Base-by-base conservation (phyloP, 1,140 invertebrate species). In the Chymomyza costata region DNA sequence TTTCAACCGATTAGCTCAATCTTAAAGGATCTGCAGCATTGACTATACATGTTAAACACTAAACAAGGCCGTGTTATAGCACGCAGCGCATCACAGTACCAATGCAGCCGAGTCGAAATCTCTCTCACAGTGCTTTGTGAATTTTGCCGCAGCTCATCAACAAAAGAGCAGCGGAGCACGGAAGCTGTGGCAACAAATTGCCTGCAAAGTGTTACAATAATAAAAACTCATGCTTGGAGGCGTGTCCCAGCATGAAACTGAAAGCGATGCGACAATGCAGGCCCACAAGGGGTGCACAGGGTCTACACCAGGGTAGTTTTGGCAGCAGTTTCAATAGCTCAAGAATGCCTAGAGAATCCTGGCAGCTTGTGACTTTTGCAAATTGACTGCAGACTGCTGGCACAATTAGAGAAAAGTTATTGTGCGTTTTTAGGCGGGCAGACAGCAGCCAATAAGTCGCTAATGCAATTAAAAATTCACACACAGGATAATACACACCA, bases 391-490 rank as follows among this genome's bases (percentile, higher is more conserved):
- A 25, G 21, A 3, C 21, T 5, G 21, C 21, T 5, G 21, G 21
- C 21, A n/a, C n/a, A n/a, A n/a, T n/a, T n/a, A n/a, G n/a, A n/a
- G n/a, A n/a, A n/a, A n/a, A n/a, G n/a, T n/a, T n/a, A n/a, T n/a
- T n/a, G n/a, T n/a, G n/a, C n/a, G n/a, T n/a, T n/a, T n/a, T n/a
- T n/a, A 25, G 21, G 21, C 21, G 8, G 21, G 21, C 21, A 25
- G 21, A 8, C 21, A 25, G 16, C 10, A 28, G 73, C 71, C 71
- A 80, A 78, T 80, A 78, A 80, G 73, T 80, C 62, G 68, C 59
- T 81, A 73, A 80, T 81, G 74, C 68, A 80, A 80, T 80, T 80
- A 80, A 73, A 66, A 80, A 81, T 69, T 71, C 68, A 68, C 68
- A 68, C 59, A 50, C 50, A n/a, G n/a, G n/a, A n/a, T n/a, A n/a